Percentiles rank a stretch among this genome's conserved stretches.
Evolutionary conservation across 2,888 invertebrate genomes (phyloP).

Genomic region (Neoscelio sp.): DNA sequence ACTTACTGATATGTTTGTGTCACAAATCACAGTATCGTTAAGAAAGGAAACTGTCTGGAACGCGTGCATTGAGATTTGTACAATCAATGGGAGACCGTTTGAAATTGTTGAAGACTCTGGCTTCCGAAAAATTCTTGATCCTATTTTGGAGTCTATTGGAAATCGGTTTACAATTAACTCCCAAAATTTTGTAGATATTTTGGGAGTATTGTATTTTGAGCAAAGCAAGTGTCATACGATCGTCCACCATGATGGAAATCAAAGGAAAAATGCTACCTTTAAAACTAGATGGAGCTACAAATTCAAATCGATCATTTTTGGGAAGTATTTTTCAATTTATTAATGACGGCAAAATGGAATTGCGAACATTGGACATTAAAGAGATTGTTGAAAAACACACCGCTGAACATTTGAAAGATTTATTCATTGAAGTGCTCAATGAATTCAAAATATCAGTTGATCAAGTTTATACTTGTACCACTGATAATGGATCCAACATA

Average conservation of each 20-base stretch:
- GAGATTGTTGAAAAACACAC: slow-evolving; percentile 26
- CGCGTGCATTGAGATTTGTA: slow-evolving; percentile 21
- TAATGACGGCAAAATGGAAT: neutral
- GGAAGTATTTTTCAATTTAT: slow-evolving; percentile 13
- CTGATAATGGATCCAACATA: slow-evolving; percentile 39
- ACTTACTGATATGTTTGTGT: neutral
- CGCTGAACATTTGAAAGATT: slow-evolving; percentile 27
- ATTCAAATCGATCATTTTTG: slow-evolving; percentile 16
- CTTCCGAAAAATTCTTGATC: slow-evolving; percentile 15
- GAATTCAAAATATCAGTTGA: slow-evolving; percentile 6
- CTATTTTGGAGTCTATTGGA: slow-evolving; percentile 13
- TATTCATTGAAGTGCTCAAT: neutral
- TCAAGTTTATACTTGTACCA: slow-evolving; percentile 31
- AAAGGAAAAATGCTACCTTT: slow-evolving; percentile 5
- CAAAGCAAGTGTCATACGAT: neutral
- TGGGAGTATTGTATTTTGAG: slow-evolving; percentile 10
- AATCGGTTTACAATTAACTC: slow-evolving; percentile 6
- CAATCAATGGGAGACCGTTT: slow-evolving; percentile 27
- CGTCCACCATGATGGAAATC: neutral
- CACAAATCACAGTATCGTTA: slow-evolving; percentile 5
- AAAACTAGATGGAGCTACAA: slow-evolving; percentile 14
- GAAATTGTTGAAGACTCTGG: slow-evolving; percentile 17
- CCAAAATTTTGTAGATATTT: slow-evolving; percentile 24
- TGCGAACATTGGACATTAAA: slow-evolving; percentile 6
- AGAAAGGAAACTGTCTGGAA: slow-evolving; percentile 3